These are phyloP conservation scores for Drosophila mauritiana DNA, from an alignment of 1,140 invertebrate genomes.

Conservation along the genomic window DNA sequence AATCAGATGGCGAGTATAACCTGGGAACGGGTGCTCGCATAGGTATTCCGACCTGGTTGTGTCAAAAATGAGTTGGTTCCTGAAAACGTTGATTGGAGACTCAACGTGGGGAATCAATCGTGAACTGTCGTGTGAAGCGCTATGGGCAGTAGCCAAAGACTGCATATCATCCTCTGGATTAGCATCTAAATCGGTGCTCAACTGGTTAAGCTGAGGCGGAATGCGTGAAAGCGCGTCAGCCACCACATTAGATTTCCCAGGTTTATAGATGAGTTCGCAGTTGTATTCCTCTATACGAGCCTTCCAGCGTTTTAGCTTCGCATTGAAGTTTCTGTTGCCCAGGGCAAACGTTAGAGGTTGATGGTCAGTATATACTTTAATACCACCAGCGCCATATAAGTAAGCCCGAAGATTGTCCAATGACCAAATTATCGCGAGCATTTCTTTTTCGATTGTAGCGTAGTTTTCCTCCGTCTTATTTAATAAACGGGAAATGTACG, in stretches of 20 bases:
- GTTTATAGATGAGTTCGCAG: not conserved
- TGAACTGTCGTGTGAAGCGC: no score
- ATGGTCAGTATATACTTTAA: no score
- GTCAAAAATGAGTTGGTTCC: no score
- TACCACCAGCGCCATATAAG: constrained; percentile 43
- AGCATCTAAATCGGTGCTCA: no score
- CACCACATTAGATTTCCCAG: not conserved
- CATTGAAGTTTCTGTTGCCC: constrained; percentile 73
- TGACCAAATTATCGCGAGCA: constrained; percentile 73
- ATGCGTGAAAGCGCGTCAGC: constrained; percentile 39
- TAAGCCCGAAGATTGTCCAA: constrained; percentile 71
- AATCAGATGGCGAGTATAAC: no score
- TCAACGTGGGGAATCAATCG: no score
- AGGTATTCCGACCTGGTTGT: no score
- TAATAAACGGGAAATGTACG: not conserved
- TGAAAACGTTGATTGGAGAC: no score
- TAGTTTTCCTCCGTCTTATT: not conserved
- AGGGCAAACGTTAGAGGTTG: constrained; percentile 83
- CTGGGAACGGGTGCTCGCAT: no score
- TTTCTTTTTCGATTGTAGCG: not conserved
- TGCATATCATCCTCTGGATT: no score
- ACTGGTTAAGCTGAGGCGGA: no score
- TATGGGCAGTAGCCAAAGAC: no score
- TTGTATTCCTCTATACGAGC: constrained; percentile 66
- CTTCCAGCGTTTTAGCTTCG: constrained; percentile 54